Conservation (phyloP, 2,797 vertebrate species). For the Mormyrus hasselquistii region DNA sequence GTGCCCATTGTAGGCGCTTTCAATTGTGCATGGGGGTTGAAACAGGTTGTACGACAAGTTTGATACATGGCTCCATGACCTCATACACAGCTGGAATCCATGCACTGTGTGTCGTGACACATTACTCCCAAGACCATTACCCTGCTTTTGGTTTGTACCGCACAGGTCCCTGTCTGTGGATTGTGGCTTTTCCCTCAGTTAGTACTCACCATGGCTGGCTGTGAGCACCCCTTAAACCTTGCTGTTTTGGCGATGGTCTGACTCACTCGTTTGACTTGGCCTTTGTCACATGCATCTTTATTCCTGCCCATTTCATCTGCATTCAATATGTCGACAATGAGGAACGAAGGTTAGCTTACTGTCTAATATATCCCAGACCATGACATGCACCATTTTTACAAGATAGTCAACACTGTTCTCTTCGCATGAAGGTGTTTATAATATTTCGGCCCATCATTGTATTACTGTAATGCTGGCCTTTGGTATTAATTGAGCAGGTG, state of each 20-base stretch:
- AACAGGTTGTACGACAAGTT: background rate
- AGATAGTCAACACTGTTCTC: background rate
- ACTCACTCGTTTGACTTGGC: background rate
- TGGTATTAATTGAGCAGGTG: background rate
- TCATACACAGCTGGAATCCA: background rate
- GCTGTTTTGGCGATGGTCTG: background rate
- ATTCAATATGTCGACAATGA: background rate
- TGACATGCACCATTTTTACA: background rate
- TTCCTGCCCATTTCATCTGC: background rate
- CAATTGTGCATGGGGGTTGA: background rate
- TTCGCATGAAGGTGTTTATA: background rate
- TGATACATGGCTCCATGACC: background rate
- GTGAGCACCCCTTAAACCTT: background rate
- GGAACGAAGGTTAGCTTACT: background rate
- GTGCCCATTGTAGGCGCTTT: background rate
- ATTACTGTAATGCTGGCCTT: background rate
- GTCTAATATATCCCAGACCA: background rate
- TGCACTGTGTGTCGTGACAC: background rate
- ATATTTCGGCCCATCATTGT: background rate
- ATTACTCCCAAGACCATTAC: background rate
- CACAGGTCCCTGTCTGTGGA: background rate
- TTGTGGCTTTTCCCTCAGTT: background rate
- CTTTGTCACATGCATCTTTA: background rate
- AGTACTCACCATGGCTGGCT: background rate
- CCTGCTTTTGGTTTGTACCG: background rate